These are phyloP conservation scores for Omphaloscelis lunosa DNA, from an alignment of 2,888 invertebrate species.

Conservation along the genomic window DNA sequence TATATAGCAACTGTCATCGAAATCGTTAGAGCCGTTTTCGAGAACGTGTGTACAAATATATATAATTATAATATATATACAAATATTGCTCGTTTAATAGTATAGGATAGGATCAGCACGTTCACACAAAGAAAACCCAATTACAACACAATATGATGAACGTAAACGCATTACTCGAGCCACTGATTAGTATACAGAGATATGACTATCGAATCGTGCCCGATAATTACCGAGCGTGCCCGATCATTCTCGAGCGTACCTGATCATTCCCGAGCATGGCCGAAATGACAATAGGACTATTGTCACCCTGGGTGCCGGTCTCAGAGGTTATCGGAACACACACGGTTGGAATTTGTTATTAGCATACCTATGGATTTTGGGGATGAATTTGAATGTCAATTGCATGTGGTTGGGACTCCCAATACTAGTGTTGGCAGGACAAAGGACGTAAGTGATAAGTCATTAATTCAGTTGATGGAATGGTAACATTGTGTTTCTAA, in stretches of 20 bases:
- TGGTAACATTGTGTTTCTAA: neutral
- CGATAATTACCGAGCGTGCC: slow-evolving; percentile 26
- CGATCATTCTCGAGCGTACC: slow-evolving; percentile 22
- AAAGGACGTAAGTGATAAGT: neutral
- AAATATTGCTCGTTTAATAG: no score
- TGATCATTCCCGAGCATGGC: slow-evolving; percentile 17
- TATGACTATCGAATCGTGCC: slow-evolving; percentile 25
- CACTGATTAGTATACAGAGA: slow-evolving; percentile 2
- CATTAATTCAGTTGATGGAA: neutral
- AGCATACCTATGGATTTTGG: slow-evolving; percentile 47
- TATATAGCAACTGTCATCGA: no score
- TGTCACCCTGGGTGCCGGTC: slow-evolving; percentile 19
- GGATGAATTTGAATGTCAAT: slow-evolving; percentile 45
- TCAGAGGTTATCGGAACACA: slow-evolving; percentile 34
- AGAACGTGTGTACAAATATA: no score
- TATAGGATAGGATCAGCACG: no score
- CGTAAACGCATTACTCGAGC: slow-evolving; percentile 22
- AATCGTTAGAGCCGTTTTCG: no score
- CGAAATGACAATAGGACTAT: slow-evolving; percentile 41
- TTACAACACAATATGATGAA: slow-evolving; percentile 10
- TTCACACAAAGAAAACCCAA: neutral
- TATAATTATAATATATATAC: no score
- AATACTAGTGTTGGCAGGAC: neutral
- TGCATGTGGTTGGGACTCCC: slow-evolving; percentile 15
- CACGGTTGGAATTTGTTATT: slow-evolving; percentile 57